These are phyloP conservation scores for Gracilinanus agilis DNA, from an alignment of 2,113 vertebrate species.

Conservation along the genomic window DNA sequence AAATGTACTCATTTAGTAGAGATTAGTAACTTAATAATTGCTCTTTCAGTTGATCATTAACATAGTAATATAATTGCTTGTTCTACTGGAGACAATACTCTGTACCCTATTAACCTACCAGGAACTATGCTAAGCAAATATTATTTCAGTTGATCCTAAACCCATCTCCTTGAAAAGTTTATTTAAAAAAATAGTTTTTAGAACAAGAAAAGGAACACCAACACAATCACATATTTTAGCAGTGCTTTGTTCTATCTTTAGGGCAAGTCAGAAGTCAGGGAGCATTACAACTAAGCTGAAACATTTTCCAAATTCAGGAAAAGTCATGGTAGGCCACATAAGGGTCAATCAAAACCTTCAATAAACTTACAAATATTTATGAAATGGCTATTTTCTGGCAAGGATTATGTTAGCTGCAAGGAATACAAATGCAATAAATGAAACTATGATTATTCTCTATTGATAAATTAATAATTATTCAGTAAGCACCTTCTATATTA, in stretches of 20 bases:
- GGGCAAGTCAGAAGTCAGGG: background rate
- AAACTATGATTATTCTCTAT: background rate
- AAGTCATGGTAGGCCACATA: background rate
- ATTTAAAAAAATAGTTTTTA: background rate
- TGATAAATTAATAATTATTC: background rate
- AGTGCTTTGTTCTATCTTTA: background rate
- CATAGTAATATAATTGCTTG: background rate
- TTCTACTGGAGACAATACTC: background rate
- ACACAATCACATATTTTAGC: background rate
- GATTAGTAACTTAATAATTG: background rate
- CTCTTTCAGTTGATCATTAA: background rate
- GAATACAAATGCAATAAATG: background rate
- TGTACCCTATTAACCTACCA: background rate
- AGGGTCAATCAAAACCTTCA: background rate
- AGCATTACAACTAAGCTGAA: background rate
- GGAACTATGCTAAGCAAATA: background rate
- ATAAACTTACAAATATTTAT: background rate
- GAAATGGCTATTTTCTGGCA: background rate
- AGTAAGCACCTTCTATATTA: background rate
- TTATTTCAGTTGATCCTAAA: background rate
- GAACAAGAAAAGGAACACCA: background rate
- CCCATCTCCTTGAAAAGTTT: background rate
- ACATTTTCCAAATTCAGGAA: background rate
- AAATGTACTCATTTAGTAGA: background rate
- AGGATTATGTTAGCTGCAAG: background rate